Evolutionary conservation across 2,113 vertebrate genomes (phyloP), one percentile per base, ranked within the genome.

Genomic region (Struthidea cinerea): DNA sequence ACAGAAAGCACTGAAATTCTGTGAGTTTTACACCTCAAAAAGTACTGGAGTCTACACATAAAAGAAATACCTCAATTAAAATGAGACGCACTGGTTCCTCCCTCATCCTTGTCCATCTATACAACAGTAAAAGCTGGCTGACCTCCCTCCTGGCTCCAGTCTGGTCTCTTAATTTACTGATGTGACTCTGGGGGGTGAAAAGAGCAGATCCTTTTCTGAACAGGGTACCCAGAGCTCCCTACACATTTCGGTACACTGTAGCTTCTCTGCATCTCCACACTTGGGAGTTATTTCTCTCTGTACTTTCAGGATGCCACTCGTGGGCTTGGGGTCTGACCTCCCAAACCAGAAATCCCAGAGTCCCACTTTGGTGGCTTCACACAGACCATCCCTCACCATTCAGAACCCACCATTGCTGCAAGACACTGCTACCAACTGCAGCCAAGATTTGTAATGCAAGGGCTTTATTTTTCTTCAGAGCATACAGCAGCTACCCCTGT

Each of bases 201-300:
- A 90, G 11, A 46, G 46, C 8, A 28, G 50, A 49, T 46, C 24
- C 16, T 30, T 39, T 55, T 42, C 74, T 15, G 11, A 85, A 33
- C 18, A 27, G 1, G 0, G 11, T 12, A 50, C 19, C n/a, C 46
- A 84, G 33, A 69, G 13, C 37, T 82, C 41, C 53, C 22, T 12
- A 47, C 4, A 13, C 47, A 56, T 24, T 23, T 33, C 0, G 0
- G 44, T 37, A 69, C 20, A 23, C 28, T 8, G 22, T 10, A 47
- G 56, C 32, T 49, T 52, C 32, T 53, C 77, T 60, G 16, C 28
- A 79, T 33, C 65, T 70, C 46, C 60, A 42, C 20, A 50, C 20
- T 2, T 22, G 2, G 13, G 27, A 16, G 16, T 6, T 53, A 33
- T 18, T 89, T 67, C 56, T 37, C 37, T 57, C 57, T 39, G 5